These are phyloP conservation scores for Colletes collaris DNA, from an alignment of 2,888 invertebrate species.

Conservation along the genomic window DNA sequence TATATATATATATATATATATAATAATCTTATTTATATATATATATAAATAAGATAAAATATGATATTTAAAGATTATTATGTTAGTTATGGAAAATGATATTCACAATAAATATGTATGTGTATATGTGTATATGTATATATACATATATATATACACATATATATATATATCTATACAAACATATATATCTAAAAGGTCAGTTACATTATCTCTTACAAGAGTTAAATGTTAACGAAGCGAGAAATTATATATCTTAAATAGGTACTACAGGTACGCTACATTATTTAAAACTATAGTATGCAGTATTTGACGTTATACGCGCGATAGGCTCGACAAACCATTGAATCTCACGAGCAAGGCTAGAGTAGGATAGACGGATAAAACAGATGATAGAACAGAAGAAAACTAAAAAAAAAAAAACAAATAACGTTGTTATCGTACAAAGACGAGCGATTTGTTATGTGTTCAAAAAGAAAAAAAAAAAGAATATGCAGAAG, in stretches of 20 bases:
- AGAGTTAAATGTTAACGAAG: conserved; percentile 46
- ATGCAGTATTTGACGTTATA: conserved; percentile 75
- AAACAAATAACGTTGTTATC: conserved; percentile 75
- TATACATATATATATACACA: conserved; percentile 31
- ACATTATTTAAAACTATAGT: conserved; percentile 72
- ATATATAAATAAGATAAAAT: conserved; percentile 55
- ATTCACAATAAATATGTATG: conserved; percentile 64
- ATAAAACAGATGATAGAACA: conserved; percentile 66
- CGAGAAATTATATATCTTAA: conserved; percentile 57
- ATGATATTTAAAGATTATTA: conserved; percentile 67
- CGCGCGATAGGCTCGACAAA: conserved; percentile 78
- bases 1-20: conserved; percentile 57
- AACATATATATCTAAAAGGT: conserved; percentile 53
- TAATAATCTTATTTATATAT: conserved; percentile 43
- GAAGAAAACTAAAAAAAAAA: conserved; percentile 61
- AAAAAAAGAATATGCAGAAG: conserved; percentile 59
- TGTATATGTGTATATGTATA: conserved; percentile 42
- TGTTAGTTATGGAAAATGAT: conserved; percentile 63
- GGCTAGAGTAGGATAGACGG: conserved; percentile 81
- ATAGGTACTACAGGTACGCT: conserved; percentile 67
- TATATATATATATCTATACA: conserved; percentile 38
- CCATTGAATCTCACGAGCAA: conserved; percentile 81
- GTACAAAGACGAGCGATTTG: conserved; percentile 82
- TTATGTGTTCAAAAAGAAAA: conserved; percentile 79
- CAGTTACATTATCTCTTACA: conserved; percentile 46